A percentile compares a stretch with the other conserved stretches of the same genome.
Evolutionary conservation across 2,113 vertebrate species (phyloP).

Genomic region (Perognathus longimembris): DNA sequence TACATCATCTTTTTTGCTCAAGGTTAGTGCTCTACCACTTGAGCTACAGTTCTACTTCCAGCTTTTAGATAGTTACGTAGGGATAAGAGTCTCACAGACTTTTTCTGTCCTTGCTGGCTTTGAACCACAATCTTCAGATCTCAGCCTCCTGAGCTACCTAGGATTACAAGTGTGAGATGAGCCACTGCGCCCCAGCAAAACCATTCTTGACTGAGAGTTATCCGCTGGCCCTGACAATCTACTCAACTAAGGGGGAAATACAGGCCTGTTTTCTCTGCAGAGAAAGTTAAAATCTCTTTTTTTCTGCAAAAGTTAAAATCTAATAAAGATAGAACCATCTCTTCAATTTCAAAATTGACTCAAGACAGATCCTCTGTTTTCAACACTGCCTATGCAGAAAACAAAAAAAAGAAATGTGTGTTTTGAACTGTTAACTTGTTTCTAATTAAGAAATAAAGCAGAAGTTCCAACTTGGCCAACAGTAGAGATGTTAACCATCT

Average conservation of each 20-base stretch:
- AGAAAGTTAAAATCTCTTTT: neutral
- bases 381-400: neutral
- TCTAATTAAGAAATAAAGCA: conserved; percentile 54
- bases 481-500: neutral
- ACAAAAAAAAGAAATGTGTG: neutral
- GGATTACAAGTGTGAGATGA: no score
- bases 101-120: no score
- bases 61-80: no score
- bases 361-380: neutral
- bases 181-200: neutral
- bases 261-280: neutral
- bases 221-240: neutral
- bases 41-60: no score
- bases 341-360: neutral
- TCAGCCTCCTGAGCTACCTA: no score
- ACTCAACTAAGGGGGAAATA: neutral
- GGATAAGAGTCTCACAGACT: no score
- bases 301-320: neutral
- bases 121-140: no score
- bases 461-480: neutral
- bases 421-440: conserved; percentile 25
- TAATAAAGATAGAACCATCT: neutral
- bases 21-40: no score
- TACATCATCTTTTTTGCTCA: no score
- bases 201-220: neutral